phyloP scores from a whole-genome alignment of 2,888 invertebrate species.

The Drosophila aldrichi region DNA sequence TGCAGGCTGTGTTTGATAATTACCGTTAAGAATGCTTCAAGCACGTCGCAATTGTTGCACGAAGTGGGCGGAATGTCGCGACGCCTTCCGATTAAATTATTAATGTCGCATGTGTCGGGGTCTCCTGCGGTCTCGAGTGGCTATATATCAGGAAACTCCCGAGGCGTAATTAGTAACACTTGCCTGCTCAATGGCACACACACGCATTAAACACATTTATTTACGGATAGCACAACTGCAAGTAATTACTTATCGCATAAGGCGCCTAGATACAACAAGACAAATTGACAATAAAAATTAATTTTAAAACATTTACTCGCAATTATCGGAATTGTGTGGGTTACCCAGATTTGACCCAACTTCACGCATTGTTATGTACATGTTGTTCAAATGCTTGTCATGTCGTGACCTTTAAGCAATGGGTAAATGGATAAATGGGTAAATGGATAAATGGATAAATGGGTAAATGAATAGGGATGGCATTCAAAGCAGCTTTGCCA shows the following conservation, averaged over 20 bases:
- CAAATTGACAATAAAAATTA: neutral
- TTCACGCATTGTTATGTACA: neutral
- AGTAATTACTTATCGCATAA: neutral
- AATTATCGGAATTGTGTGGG: neutral
- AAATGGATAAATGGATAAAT: too few relatives aligned
- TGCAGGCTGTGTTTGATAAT: slow-evolving; percentile 41
- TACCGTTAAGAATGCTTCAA: slow-evolving; percentile 39
- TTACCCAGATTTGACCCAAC: neutral
- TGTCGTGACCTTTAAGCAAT: neutral
- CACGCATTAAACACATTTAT: neutral
- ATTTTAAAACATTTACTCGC: neutral
- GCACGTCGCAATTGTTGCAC: slow-evolving; percentile 20
- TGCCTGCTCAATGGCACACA: slow-evolving; percentile 26
- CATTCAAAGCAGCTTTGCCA: too few relatives aligned
- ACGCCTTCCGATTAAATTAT: slow-evolving; percentile 40
- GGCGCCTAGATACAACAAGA: neutral
- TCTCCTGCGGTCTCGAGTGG: neutral
- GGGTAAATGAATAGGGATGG: neutral
- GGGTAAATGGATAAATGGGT: neutral
- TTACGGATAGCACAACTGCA: slow-evolving; percentile 1
- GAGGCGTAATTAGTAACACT: slow-evolving; percentile 59
- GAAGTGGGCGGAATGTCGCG: neutral
- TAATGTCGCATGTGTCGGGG: slow-evolving; percentile 41
- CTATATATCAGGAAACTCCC: slow-evolving; percentile 7
- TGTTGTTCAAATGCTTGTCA: neutral